A percentile compares a stretch with the other conserved stretches of the same genome.
These are phyloP conservation scores for Vandiemenella viatica DNA, from an alignment of 2,888 invertebrate genomes.

Conservation along the genomic window DNA sequence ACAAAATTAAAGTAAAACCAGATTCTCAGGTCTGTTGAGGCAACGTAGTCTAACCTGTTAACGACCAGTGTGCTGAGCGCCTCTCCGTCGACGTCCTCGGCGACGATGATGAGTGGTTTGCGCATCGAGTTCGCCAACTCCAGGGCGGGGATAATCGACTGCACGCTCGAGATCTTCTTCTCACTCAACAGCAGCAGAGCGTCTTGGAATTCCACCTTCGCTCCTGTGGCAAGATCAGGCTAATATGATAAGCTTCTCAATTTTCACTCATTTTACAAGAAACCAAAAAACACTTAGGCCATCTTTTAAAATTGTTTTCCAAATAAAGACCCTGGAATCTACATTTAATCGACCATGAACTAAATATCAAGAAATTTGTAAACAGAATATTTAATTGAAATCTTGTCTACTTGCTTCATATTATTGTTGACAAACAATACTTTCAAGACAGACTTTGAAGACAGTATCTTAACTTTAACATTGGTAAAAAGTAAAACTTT, in stretches of 20 bases:
- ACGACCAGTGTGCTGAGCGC: slow-evolving; percentile 86
- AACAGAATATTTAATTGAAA: too few relatives aligned
- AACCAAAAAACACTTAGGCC: background rate
- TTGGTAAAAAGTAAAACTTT: too few relatives aligned
- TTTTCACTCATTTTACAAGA: too few relatives aligned
- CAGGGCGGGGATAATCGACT: slow-evolving; percentile 91
- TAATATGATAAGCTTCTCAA: too few relatives aligned
- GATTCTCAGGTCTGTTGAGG: too few relatives aligned
- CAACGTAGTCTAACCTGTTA: slow-evolving; percentile 62
- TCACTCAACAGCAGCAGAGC: slow-evolving; percentile 86
- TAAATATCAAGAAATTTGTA: too few relatives aligned
- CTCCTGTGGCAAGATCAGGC: slow-evolving; percentile 38
- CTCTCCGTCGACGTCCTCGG: slow-evolving; percentile 92
- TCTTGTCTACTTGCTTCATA: too few relatives aligned
- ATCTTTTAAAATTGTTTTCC: background rate
- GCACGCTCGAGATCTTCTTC: slow-evolving; percentile 94
- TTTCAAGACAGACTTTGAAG: too few relatives aligned
- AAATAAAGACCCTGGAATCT: background rate
- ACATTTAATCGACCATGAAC: too few relatives aligned
- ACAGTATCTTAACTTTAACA: too few relatives aligned
- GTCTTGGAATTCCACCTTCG: slow-evolving; percentile 96
- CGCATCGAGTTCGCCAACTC: slow-evolving; percentile 89
- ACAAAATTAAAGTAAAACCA: too few relatives aligned
- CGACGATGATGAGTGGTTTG: slow-evolving; percentile 87
- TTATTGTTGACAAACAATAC: too few relatives aligned